Percentiles rank a stretch among this genome's conserved stretches.
Conservation (phyloP, 2,113 vertebrate genomes). For the Oxyruncus cristatus region DNA sequence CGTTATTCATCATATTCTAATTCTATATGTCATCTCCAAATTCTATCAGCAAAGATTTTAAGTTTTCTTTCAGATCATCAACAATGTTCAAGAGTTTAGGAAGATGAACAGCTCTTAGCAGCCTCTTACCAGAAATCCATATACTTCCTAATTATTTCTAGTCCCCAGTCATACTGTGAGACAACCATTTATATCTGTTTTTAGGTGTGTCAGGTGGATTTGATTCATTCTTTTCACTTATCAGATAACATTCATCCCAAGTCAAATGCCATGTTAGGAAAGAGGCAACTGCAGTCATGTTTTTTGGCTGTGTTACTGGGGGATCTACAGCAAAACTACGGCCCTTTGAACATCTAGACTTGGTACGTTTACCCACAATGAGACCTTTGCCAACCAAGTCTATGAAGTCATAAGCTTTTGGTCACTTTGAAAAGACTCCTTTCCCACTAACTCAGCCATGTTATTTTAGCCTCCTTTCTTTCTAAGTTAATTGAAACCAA, state of each 20-base stretch:
- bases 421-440: neutral
- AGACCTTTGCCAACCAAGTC: neutral
- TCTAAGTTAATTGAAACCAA: conserved; percentile 24
- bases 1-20: neutral
- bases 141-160: neutral
- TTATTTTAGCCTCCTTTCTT: conserved; percentile 48
- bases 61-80: neutral
- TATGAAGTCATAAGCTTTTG: neutral
- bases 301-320: neutral
- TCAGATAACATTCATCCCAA: neutral
- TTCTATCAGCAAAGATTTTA: neutral
- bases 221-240: neutral
- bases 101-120: neutral
- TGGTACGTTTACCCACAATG: neutral
- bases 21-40: neutral
- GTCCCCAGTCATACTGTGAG: neutral
- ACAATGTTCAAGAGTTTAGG: neutral
- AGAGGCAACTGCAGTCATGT: neutral
- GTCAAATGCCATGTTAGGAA: rapidly evolving
- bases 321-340: neutral
- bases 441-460: neutral
- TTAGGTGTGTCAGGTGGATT: neutral
- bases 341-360: neutral
- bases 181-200: neutral
- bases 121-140: neutral